Conservation (phyloP, 2,888 invertebrate genomes). For the Torymus texanus region DNA sequence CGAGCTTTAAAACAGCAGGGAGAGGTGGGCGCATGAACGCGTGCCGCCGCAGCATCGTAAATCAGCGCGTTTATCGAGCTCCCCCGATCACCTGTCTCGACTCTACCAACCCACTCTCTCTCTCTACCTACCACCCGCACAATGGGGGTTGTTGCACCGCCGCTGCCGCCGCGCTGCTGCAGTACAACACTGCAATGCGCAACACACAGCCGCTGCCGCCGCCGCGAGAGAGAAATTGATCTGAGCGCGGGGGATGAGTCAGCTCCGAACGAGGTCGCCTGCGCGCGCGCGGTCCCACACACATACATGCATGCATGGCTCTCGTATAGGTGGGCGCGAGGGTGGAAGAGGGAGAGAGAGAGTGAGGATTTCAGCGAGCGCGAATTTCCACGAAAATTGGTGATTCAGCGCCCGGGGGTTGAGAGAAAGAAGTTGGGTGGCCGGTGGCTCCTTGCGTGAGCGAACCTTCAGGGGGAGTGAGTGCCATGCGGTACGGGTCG, state of each 20-base stretch:
- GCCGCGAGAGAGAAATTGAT: slow-evolving; percentile 28
- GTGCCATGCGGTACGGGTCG: no score
- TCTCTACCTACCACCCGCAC: not conserved
- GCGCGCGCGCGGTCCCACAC: not conserved
- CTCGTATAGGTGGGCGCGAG: slow-evolving; percentile 1
- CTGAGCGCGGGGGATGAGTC: slow-evolving; percentile 35
- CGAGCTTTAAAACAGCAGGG: slow-evolving; percentile 3
- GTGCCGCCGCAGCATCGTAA: not conserved
- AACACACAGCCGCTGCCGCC: not conserved
- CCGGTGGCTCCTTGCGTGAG: not conserved
- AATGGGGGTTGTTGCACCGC: slow-evolving; percentile 23
- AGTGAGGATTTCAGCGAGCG: slow-evolving; percentile 12
- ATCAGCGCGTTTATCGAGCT: not conserved
- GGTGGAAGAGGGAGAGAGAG: not conserved
- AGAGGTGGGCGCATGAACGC: not conserved
- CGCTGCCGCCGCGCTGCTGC: slow-evolving; percentile 9
- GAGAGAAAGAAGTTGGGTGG: not conserved
- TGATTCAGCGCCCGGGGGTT: slow-evolving; percentile 44
- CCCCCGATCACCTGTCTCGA: slow-evolving; percentile 4
- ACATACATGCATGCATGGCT: not conserved
- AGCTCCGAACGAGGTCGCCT: slow-evolving; percentile 22
- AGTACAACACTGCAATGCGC: slow-evolving; percentile 51
- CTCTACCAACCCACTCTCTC: not conserved
- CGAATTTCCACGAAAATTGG: slow-evolving; percentile 43
- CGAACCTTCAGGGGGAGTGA: not conserved